These are phyloP conservation scores for Hippopotamyrus pictus DNA, from an alignment of 2,797 vertebrate genomes.

Conservation along the genomic window DNA sequence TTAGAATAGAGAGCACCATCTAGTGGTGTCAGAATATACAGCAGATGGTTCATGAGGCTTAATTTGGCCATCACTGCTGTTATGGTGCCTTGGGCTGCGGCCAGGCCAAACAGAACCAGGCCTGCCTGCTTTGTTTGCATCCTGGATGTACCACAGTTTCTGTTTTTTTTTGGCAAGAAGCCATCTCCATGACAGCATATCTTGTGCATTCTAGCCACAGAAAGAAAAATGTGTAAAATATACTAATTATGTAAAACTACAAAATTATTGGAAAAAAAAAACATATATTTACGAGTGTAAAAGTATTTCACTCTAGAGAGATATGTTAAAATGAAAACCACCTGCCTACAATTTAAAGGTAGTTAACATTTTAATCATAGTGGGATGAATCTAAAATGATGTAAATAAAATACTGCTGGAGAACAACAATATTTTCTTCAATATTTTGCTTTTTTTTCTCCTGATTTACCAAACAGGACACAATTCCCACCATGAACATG, in stretches of 20 bases:
- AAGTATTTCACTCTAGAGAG: neutral
- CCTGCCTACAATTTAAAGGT: constrained; percentile 1
- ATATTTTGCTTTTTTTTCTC: neutral
- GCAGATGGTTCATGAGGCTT: neutral
- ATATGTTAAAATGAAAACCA: constrained; percentile 5
- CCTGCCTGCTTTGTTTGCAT: neutral
- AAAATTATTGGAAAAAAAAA: neutral
- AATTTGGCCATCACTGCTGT: neutral
- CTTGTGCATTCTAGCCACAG: neutral
- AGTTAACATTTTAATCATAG: neutral
- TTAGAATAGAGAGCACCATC: neutral
- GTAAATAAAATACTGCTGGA: neutral
- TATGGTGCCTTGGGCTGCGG: neutral
- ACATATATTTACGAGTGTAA: neutral
- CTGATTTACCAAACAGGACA: neutral
- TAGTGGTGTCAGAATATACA: neutral
- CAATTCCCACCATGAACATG: constrained; percentile 4
- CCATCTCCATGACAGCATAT: neutral
- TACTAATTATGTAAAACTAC: neutral
- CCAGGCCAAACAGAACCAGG: neutral
- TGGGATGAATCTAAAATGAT: neutral
- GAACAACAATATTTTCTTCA: neutral
- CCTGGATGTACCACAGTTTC: neutral
- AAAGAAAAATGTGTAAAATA: neutral
- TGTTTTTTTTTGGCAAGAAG: neutral